Conservation (phyloP, 2,797 vertebrate species). For the Halcyon chelicuti region DNA sequence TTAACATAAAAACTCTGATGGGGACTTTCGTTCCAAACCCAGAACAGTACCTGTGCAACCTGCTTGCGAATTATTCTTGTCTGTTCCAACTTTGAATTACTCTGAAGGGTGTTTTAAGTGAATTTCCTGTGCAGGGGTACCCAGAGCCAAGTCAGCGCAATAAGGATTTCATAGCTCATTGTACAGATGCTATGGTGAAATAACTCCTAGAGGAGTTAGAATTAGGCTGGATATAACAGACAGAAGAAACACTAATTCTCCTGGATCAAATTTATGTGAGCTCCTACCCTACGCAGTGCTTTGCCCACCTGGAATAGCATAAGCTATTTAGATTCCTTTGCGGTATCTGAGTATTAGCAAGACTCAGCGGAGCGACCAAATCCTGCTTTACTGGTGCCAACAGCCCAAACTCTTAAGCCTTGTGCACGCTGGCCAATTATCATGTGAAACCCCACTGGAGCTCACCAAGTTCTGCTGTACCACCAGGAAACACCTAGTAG, state of each 20-base stretch:
- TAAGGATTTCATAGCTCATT: not conserved
- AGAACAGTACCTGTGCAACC: not conserved
- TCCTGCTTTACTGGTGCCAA: not conserved
- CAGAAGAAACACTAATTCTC: slow-evolving; percentile 35
- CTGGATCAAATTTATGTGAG: not conserved
- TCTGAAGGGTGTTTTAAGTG: not conserved
- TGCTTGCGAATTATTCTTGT: not conserved
- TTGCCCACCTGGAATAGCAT: slow-evolving; percentile 51
- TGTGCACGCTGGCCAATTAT: not conserved
- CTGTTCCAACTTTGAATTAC: not conserved
- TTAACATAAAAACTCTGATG: not conserved
- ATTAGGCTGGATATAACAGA: not conserved
- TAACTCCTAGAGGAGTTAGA: slow-evolving; percentile 29
- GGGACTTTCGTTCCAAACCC: not conserved
- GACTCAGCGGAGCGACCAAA: slow-evolving; percentile 19
- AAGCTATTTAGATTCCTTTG: slow-evolving; percentile 4
- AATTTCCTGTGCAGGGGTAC: not conserved
- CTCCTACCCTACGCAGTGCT: slow-evolving; percentile 17
- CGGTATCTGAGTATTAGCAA: slow-evolving; percentile 14
- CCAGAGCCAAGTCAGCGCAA: not conserved
- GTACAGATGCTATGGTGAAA: not conserved
- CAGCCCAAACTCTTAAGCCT: not conserved
- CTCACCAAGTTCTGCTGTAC: not conserved
- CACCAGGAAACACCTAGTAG: not conserved
- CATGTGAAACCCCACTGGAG: not conserved